Base-by-base conservation (phyloP, 2,797 vertebrate genomes). In the Channallabes apus region DNA sequence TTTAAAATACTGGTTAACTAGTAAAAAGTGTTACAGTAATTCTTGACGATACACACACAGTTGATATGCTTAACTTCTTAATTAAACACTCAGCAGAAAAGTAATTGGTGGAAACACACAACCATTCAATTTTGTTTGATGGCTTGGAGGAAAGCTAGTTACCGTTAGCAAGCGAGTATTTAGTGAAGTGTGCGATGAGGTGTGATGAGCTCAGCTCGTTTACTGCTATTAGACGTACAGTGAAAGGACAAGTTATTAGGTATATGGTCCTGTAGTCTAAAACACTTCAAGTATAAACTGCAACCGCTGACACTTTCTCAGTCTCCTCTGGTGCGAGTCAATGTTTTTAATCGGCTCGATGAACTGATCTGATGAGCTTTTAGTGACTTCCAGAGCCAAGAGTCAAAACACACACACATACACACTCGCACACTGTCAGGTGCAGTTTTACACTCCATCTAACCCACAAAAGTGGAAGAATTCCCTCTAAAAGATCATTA, bases 391-490 rank as follows among this genome's bases (percentile, higher is more conserved):
- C 59, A 68, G 73, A 84, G 62, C 7, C 38, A 80, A 51, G 38
- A 64, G 24, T 80, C 38, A 64, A 46, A 59, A 80, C 59, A 41
- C 58, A 38, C 51, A 56, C 17, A 46, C 77, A 41, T 32, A 38
- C n/a, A 56, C 17, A 46, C 77, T n/a, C 32, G 17, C 32, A 0
- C 15, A 79, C 17, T 67, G 76, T 84, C 83, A 69, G 73, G 62
- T 46, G 24, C 32, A 35, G 64, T 84, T 78, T 78, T 76, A 84
- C 83, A 84, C 83, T 84, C 64, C 51, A 41, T 38, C 75, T 69
- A 56, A 69, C 73, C 64, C 72, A 79, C 54, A 84, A 79, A 24
- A 84, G 62, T 38, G 11, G 54, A 51, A 79, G 51, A 79, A 79
- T 58, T 69, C 38, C 32, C 6, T 46, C n/a, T 79, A 79, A 59